phyloP scores from a whole-genome alignment of 2,888 invertebrate species.

The Caradrina clavipalpis region DNA sequence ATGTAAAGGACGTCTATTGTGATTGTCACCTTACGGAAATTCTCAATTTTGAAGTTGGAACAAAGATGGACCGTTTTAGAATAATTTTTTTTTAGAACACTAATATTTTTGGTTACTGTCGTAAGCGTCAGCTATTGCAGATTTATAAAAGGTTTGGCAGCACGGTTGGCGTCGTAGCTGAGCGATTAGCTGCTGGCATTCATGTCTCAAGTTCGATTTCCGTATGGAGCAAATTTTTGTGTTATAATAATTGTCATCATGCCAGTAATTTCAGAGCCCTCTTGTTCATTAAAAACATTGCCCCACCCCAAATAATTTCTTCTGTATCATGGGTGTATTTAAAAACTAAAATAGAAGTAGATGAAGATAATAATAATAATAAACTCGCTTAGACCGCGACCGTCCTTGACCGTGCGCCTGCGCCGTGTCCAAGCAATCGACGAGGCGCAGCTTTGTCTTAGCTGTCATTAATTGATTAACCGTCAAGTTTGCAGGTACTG shows the following conservation, averaged over 20 bases:
- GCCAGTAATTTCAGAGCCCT: too few relatives aligned
- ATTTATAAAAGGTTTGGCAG: too few relatives aligned
- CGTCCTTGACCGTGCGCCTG: constrained; percentile 60
- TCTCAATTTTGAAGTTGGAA: constrained; percentile 25
- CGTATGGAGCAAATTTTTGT: too few relatives aligned
- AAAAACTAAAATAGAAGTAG: not conserved
- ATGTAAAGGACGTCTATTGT: constrained; percentile 37
- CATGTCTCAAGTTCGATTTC: too few relatives aligned
- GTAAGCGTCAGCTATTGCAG: too few relatives aligned
- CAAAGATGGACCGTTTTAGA: constrained; percentile 1
- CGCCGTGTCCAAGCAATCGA: constrained; percentile 55
- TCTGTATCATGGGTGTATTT: too few relatives aligned
- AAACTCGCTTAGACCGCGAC: constrained; percentile 21
- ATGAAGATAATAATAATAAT: constrained; percentile 19
- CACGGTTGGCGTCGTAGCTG: too few relatives aligned
- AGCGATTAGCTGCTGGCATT: too few relatives aligned
- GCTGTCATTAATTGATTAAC: constrained; percentile 54
- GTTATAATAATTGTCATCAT: too few relatives aligned
- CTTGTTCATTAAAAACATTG: too few relatives aligned
- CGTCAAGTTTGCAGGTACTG: constrained; percentile 27
- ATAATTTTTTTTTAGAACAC: constrained; percentile 1
- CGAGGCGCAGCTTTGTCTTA: constrained; percentile 47
- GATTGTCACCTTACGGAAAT: constrained; percentile 36
- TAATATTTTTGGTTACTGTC: not conserved
- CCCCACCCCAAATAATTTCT: too few relatives aligned